Percentiles rank a stretch among this genome's conserved stretches.
phyloP scores from a whole-genome alignment of 2,888 invertebrate species.

The Meloe dianella region DNA sequence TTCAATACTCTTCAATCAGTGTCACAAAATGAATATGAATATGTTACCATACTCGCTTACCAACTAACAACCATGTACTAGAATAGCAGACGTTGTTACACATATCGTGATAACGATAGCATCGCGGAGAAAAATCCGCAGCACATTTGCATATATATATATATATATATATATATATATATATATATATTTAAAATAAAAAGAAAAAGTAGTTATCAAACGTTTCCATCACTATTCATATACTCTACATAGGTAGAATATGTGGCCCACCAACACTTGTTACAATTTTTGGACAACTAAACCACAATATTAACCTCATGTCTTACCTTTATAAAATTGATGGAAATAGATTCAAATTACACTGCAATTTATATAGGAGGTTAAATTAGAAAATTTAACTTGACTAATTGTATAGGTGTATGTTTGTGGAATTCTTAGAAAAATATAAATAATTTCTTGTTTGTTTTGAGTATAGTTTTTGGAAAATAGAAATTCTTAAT shows the following conservation, averaged over 20 bases:
- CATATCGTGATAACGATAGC: neutral
- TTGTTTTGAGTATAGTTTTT: too few relatives aligned
- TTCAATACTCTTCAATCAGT: conserved; percentile 58
- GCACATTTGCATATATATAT: neutral
- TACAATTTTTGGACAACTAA: conserved; percentile 22
- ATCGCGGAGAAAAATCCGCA: neutral
- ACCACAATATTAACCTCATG: conserved; percentile 15
- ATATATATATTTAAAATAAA: too few relatives aligned
- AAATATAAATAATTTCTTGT: too few relatives aligned
- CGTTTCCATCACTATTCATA: neutral
- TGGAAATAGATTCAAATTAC: too few relatives aligned
- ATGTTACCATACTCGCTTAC: conserved; percentile 43
- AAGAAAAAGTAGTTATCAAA: neutral
- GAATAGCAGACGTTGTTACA: too few relatives aligned
- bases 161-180: neutral
- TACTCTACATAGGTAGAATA: neutral
- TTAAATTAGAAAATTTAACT: too few relatives aligned
- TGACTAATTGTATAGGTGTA: too few relatives aligned
- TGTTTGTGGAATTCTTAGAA: too few relatives aligned
- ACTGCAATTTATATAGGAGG: too few relatives aligned
- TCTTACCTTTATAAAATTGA: conserved; percentile 16
- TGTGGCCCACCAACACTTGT: neutral
- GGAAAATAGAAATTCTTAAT: too few relatives aligned
- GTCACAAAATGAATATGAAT: conserved; percentile 58
- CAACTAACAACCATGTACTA: neutral